phyloP scores from a whole-genome alignment of 2,888 invertebrate genomes.

The Aphidius colemani region DNA sequence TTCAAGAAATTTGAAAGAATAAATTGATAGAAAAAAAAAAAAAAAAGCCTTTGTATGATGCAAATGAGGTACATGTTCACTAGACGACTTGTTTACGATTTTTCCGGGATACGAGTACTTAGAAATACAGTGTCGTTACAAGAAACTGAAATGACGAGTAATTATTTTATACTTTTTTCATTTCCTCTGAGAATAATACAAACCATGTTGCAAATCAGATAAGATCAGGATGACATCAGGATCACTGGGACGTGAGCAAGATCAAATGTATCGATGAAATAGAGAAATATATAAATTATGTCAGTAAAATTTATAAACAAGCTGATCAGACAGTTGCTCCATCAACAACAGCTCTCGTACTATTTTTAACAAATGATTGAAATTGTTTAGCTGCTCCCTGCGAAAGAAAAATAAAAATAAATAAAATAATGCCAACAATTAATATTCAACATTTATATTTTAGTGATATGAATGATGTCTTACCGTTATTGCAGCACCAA shows the following conservation, averaged over 20 bases:
- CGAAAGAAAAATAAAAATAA: conserved; percentile 44
- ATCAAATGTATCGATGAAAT: conserved; percentile 19
- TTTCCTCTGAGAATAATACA: conserved; percentile 9
- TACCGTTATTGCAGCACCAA: conserved; percentile 79
- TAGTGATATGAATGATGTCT: background rate
- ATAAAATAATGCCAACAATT: background rate
- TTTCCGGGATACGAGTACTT: conserved; percentile 10
- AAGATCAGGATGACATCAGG: conserved; percentile 21
- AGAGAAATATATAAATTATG: conserved; percentile 16
- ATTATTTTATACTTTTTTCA: conserved; percentile 25
- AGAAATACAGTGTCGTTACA: conserved; percentile 14
- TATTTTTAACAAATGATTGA: conserved; percentile 66
- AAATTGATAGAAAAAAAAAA: background rate
- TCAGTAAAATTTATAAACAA: conserved; percentile 1
- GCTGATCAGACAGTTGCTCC: conserved; percentile 33
- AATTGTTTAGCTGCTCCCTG: conserved; percentile 77
- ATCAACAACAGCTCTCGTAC: conserved; percentile 47
- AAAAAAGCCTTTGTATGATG: background rate
- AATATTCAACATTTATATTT: conserved; percentile 7
- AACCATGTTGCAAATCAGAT: conserved; percentile 21
- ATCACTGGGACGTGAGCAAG: conserved; percentile 5
- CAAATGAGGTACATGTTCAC: conserved; percentile 4
- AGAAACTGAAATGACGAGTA: conserved; percentile 1
- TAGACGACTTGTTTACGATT: conserved; percentile 9
- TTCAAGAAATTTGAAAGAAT: conserved; percentile 1